phyloP scores from a whole-genome alignment of 1,140 invertebrate genomes.

The Caenorhabditis inopinata region DNA sequence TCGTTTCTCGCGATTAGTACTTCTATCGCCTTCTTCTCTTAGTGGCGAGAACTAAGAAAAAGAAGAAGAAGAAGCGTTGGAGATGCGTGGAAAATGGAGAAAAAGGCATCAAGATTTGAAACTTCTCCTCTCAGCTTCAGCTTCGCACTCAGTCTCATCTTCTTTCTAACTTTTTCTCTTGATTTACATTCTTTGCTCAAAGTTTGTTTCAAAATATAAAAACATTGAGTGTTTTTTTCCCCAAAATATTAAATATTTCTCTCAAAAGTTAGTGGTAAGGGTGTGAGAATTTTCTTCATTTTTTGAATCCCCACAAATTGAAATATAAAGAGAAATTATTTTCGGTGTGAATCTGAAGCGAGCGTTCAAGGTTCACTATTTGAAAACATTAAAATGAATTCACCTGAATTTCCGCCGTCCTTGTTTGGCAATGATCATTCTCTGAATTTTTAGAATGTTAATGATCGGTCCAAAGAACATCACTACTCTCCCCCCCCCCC shows the following conservation, averaged over 20 bases:
- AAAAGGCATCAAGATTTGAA: constrained; percentile 31
- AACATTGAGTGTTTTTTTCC: no score
- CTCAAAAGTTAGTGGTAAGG: no score
- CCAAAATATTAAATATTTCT: no score
- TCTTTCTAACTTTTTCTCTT: neutral
- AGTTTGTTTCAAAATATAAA: no score
- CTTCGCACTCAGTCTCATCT: neutral
- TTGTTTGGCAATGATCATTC: neutral
- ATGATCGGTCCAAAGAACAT: neutral
- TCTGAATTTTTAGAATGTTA: neutral
- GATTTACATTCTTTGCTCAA: neutral
- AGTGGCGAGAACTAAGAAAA: no score
- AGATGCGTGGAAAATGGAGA: neutral
- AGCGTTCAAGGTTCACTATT: no score
- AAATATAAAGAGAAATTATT: no score
- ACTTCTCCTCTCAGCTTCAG: neutral
- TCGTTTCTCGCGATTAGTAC: constrained; percentile 28
- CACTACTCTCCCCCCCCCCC: neutral
- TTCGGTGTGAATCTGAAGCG: no score
- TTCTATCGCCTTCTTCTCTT: neutral
- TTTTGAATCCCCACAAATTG: no score
- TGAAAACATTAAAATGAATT: neutral
- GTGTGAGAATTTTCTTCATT: no score
- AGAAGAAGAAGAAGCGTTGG: neutral
- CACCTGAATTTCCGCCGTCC: neutral